Percentiles rank a stretch among this genome's conserved stretches.
phyloP scores from a whole-genome alignment of 2,888 invertebrate species.

The Xestia xanthographa region DNA sequence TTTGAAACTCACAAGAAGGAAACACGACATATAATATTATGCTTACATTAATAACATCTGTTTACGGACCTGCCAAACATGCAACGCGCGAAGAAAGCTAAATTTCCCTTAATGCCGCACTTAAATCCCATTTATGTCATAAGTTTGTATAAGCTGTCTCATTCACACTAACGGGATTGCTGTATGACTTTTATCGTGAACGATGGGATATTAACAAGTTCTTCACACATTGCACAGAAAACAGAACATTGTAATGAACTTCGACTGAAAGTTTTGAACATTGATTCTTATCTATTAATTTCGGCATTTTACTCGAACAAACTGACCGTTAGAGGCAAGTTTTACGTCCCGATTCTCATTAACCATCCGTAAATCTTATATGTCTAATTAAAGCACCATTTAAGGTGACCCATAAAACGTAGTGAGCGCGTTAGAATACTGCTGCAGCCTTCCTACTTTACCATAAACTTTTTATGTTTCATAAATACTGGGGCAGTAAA shows the following conservation, averaged over 20 bases:
- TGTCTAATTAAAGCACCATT: constrained; percentile 82
- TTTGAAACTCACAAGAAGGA: constrained; percentile 31
- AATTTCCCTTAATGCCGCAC: constrained; percentile 47
- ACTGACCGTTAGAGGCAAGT: constrained; percentile 11
- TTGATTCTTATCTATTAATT: constrained; percentile 36
- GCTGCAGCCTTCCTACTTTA: constrained; percentile 83
- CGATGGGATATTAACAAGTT: constrained; percentile 19
- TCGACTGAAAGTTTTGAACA: constrained; percentile 1
- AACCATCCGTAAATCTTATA: constrained; percentile 62
- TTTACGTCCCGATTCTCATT: constrained; percentile 48
- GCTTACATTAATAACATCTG: constrained; percentile 53
- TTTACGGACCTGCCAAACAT: constrained; percentile 48
- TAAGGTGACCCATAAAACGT: constrained; percentile 85
- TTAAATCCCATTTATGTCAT: constrained; percentile 50
- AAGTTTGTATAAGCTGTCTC: constrained; percentile 38
- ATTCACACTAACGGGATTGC: constrained; percentile 19
- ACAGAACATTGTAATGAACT: constrained; percentile 25
- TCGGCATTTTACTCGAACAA: neutral
- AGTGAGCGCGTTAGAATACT: constrained; percentile 77
- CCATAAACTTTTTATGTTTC: constrained; percentile 89
- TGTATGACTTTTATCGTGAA: constrained; percentile 34
- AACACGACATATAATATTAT: constrained; percentile 9
- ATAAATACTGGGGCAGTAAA: constrained; percentile 87
- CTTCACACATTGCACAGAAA: constrained; percentile 7
- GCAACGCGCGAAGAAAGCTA: constrained; percentile 31